Evolutionary conservation across 2,888 invertebrate species (phyloP).

Genomic region (Tiphia femorata): DNA sequence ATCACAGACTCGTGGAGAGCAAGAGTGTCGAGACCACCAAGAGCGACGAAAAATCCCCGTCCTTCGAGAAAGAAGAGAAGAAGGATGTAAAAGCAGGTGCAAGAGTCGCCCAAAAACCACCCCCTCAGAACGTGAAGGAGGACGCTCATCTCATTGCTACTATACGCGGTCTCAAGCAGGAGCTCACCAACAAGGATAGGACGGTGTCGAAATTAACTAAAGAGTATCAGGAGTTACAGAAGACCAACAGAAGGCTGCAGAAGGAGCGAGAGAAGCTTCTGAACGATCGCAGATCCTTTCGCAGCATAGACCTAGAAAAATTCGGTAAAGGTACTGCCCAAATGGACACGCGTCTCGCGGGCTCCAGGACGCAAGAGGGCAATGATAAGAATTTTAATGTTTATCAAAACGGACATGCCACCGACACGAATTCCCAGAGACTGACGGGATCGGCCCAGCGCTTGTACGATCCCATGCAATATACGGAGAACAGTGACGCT

Average conservation of each 20-base stretch:
- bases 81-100: constrained; percentile 39
- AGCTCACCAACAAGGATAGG: constrained; percentile 81
- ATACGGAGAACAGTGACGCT: constrained; percentile 66
- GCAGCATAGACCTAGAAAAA: constrained; percentile 37
- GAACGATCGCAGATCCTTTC: constrained; percentile 63
- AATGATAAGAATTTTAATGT: constrained; percentile 65
- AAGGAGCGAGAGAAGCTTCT: constrained; percentile 77
- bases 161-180: constrained; percentile 82
- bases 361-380: constrained; percentile 61
- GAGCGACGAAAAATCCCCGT: constrained; percentile 48
- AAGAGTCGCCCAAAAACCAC: constrained; percentile 51
- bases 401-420: constrained; percentile 57
- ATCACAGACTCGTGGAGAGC: constrained; percentile 45
- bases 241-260: constrained; percentile 81
- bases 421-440: constrained; percentile 47
- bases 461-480: constrained; percentile 65
- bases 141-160: constrained; percentile 84
- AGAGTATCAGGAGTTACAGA: constrained; percentile 82
- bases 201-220: constrained; percentile 79
- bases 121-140: constrained; percentile 75
- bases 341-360: constrained; percentile 59
- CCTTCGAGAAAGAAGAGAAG: constrained; percentile 46
- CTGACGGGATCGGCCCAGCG: constrained; percentile 57
- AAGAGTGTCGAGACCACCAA: constrained; percentile 50
- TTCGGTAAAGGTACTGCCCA: constrained; percentile 47